phyloP scores from a whole-genome alignment of 2,797 vertebrate species.

The Ptychadena robeensis region DNA sequence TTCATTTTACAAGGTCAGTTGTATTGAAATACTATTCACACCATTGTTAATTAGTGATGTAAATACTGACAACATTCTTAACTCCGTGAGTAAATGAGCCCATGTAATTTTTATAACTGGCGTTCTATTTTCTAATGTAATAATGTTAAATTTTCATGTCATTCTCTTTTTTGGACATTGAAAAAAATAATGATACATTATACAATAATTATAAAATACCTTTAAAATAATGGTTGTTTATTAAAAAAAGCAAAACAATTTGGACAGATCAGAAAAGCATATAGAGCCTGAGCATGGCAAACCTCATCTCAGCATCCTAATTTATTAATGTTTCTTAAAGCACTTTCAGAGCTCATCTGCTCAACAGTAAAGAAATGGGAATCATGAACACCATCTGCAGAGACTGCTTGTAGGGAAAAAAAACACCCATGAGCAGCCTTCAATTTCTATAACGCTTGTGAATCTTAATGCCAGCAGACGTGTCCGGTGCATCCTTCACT shows the following conservation, averaged over 20 bases:
- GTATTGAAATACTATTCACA: neutral
- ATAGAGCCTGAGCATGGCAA: constrained; percentile 9
- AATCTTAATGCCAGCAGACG: constrained; percentile 32
- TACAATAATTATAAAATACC: constrained; percentile 63
- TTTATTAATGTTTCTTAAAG: constrained; percentile 69
- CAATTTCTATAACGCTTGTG: constrained; percentile 65
- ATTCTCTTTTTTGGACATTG: constrained; percentile 52
- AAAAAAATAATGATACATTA: constrained; percentile 62
- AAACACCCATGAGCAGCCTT: constrained; percentile 64
- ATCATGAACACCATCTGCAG: constrained; percentile 63
- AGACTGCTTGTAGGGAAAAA: constrained; percentile 62
- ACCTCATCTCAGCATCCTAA: constrained; percentile 66
- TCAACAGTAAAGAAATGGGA: constrained; percentile 33
- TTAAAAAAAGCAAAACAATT: constrained; percentile 17
- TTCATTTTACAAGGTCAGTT: too few relatives aligned
- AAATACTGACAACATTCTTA: too few relatives aligned
- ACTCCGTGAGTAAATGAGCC: too few relatives aligned
- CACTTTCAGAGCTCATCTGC: constrained; percentile 63
- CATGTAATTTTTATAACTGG: neutral
- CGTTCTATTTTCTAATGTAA: too few relatives aligned
- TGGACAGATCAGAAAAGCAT: constrained; percentile 53
- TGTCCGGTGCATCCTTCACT: constrained; percentile 32
- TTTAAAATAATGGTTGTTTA: constrained; percentile 58
- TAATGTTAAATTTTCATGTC: neutral
- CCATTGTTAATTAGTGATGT: too few relatives aligned